Percentiles rank a stretch among this genome's conserved stretches.
phyloP scores from a whole-genome alignment of 2,113 vertebrate genomes.

The Sphyrna mokarran region DNA sequence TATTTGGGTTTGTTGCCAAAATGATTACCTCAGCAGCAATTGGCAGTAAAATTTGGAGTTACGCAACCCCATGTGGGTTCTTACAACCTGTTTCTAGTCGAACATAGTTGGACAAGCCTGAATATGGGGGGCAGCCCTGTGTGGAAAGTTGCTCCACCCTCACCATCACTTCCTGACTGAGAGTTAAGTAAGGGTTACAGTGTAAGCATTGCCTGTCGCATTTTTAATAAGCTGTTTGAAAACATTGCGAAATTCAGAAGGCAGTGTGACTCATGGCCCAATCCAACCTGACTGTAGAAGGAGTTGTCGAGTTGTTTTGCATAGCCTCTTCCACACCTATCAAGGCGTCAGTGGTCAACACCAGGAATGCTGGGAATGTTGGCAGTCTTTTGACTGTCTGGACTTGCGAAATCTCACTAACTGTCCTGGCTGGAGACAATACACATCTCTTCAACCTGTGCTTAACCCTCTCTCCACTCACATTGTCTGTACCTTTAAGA shows the following conservation, averaged over 20 bases:
- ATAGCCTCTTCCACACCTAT: neutral
- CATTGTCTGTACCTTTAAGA: too few species aligned
- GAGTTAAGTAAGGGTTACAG: neutral
- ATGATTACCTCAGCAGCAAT: neutral
- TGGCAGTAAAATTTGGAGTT: neutral
- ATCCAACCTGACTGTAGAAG: neutral
- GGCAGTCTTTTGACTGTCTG: neutral
- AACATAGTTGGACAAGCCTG: neutral
- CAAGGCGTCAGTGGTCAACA: neutral
- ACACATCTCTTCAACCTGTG: too few species aligned
- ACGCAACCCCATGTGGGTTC: neutral
- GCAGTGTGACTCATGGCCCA: neutral
- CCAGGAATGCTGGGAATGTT: neutral
- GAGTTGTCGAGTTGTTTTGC: neutral
- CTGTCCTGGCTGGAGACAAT: too few species aligned
- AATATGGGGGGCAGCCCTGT: neutral
- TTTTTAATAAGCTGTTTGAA: neutral
- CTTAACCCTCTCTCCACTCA: too few species aligned
- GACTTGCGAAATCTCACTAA: too few species aligned
- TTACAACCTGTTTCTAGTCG: neutral
- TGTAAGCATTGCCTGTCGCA: neutral
- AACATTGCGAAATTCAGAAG: neutral
- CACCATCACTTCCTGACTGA: neutral
- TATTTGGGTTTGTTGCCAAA: neutral
- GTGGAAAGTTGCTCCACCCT: neutral